Percentiles rank a stretch among this genome's conserved stretches.
Evolutionary conservation across 1,140 invertebrate species (phyloP).

Genomic region (Leptinotarsa defecta): DNA sequence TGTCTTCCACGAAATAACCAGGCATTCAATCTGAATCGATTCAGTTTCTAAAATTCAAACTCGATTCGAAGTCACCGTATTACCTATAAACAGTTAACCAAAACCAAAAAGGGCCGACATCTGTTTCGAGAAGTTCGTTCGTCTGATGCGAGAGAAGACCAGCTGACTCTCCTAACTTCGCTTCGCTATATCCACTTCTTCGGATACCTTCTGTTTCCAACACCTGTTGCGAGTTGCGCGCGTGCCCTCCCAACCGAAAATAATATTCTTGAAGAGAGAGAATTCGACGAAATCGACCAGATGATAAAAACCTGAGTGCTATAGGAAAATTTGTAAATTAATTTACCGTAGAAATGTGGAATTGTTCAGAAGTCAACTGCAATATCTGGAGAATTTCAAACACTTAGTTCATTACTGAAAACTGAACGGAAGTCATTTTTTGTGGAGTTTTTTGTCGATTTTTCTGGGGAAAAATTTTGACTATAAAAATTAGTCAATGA

Average conservation of each 20-base stretch:
- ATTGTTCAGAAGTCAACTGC: no score
- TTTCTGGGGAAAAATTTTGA: no score
- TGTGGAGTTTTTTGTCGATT: no score
- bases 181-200: neutral
- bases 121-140: constrained; percentile 25
- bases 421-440: no score
- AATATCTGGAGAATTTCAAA: no score
- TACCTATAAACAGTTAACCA: neutral
- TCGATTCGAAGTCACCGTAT: neutral
- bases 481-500: no score
- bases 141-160: constrained; percentile 23
- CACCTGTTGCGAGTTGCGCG: constrained; percentile 36
- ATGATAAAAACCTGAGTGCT: no score
- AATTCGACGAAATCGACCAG: no score
- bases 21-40: neutral
- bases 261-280: neutral
- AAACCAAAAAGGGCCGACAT: neutral
- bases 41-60: neutral
- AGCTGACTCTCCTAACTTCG: constrained; percentile 34
- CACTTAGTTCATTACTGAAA: no score
- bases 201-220: constrained; percentile 32
- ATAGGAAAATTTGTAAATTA: no score
- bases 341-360: no score
- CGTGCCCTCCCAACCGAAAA: constrained; percentile 30
- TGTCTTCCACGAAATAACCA: no score